Base-by-base conservation (phyloP, 2,888 invertebrate species). In the Phoenoteleia sp. region DNA sequence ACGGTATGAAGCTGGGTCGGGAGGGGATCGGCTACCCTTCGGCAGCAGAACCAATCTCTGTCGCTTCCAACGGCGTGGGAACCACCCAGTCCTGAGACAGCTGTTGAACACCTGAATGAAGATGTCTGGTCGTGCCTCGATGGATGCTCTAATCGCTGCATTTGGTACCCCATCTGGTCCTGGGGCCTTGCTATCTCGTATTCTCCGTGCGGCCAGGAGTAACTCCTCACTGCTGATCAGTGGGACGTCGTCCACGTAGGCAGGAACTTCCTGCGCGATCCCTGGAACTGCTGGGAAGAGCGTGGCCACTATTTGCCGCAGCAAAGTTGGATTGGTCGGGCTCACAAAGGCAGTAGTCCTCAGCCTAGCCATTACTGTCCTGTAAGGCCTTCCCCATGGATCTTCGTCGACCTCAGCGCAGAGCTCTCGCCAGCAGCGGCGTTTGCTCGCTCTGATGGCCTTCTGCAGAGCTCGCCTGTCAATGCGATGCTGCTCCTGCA, bases 11-110 rank as follows among this genome's bases (percentile, higher is more conserved):
- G 81, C 80, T 19, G 86, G 66, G 0, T 81, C 83, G 15, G 56
- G 42, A 0, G 71, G 52, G 0, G 71, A 62, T 9, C 23, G 39
- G 1, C 66, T 72, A 2, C 81, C 47, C 36, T 88, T 85, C 5
- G 72, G 83, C 17, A 87, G 52, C 4, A 88, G 76, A 0, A 86
- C 80, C 1, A 87, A 76, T n/a, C 69, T 3, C 6, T 86, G 84
- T 5, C 33, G 7, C 19, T 87, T 87, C 81, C 86, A 87, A 0
- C 9, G 19, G 0, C 21, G 4, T 0, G 87, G 87, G 13, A 87
- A 89, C 9, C 9, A 52, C 1, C 85, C 86, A 42, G 81, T 81
- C 5, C 54, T n/a, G 0, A 58, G 25, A 13, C 52, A 67, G n/a
- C 1, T 33, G 45, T 83, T 62, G 58, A 77, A 80, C 56, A 76